A percentile compares a stretch with the other conserved stretches of the same genome.
phyloP scores from a whole-genome alignment of 1,140 invertebrate genomes.

The Trachymyrmex septentrionalis region DNA sequence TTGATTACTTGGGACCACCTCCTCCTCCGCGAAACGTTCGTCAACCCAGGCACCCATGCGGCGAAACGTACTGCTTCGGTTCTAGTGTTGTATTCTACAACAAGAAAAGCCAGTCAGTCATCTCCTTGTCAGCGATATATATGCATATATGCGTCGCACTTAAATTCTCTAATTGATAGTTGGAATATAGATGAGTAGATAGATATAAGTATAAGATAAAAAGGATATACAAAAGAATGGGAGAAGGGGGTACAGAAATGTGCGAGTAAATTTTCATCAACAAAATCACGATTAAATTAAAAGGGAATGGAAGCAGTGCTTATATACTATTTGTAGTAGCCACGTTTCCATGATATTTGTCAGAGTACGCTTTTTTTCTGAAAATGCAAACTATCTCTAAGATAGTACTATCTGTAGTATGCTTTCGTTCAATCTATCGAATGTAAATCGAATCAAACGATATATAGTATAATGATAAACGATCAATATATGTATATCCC shows the following conservation, averaged over 20 bases:
- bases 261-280: neutral
- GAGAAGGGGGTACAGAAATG: neutral
- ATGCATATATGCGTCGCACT: neutral
- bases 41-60: slow-evolving; percentile 86
- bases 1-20: slow-evolving; percentile 77
- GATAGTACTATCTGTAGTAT: neutral
- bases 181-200: too few relatives aligned
- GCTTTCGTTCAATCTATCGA: neutral
- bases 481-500: too few relatives aligned
- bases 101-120: slow-evolving; percentile 6
- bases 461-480: neutral
- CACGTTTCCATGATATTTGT: neutral
- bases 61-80: slow-evolving; percentile 82
- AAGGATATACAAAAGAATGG: neutral
- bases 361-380: neutral
- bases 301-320: neutral
- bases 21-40: slow-evolving; percentile 83
- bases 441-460: slow-evolving; percentile 11
- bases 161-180: too few relatives aligned
- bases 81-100: slow-evolving; percentile 80
- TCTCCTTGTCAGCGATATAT: neutral
- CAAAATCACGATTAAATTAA: neutral
- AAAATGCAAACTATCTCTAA: neutral
- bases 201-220: neutral
- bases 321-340: neutral